Conservation (phyloP, 2,888 invertebrate species). For the Phytoseiulus persimilis region DNA sequence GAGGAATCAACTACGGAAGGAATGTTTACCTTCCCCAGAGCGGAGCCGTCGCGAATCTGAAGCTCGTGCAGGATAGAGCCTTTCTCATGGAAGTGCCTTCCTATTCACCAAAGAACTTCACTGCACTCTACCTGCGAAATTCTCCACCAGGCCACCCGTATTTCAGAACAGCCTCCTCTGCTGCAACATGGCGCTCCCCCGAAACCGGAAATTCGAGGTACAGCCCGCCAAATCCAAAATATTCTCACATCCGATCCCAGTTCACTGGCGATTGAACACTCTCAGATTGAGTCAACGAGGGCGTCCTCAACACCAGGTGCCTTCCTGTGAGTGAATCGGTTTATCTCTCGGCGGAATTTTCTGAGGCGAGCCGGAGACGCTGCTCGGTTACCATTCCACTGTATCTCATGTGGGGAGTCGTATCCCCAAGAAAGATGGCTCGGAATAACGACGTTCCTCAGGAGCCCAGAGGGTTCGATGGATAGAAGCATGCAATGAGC, state of each 20-base stretch:
- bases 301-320: too few relatives aligned
- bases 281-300: too few relatives aligned
- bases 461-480: too few relatives aligned
- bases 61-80: background rate
- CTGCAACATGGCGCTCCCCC: conserved; percentile 33
- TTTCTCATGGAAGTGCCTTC: background rate
- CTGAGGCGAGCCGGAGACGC: too few relatives aligned
- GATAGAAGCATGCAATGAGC: too few relatives aligned
- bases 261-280: too few relatives aligned
- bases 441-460: too few relatives aligned
- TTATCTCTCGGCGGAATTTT: too few relatives aligned
- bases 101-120: background rate
- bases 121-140: background rate
- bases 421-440: too few relatives aligned
- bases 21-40: background rate
- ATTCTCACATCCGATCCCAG: background rate
- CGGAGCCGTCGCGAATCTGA: background rate
- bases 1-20: background rate
- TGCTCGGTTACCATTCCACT: too few relatives aligned
- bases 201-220: conserved; percentile 12
- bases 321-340: too few relatives aligned
- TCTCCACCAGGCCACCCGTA: background rate
- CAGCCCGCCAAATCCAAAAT: background rate
- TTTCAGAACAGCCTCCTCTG: background rate
- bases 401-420: too few relatives aligned